Percentiles rank a stretch among this genome's conserved stretches.
These are phyloP conservation scores for Lampris megalopsis DNA, from an alignment of 2,113 vertebrate genomes.

Conservation along the genomic window DNA sequence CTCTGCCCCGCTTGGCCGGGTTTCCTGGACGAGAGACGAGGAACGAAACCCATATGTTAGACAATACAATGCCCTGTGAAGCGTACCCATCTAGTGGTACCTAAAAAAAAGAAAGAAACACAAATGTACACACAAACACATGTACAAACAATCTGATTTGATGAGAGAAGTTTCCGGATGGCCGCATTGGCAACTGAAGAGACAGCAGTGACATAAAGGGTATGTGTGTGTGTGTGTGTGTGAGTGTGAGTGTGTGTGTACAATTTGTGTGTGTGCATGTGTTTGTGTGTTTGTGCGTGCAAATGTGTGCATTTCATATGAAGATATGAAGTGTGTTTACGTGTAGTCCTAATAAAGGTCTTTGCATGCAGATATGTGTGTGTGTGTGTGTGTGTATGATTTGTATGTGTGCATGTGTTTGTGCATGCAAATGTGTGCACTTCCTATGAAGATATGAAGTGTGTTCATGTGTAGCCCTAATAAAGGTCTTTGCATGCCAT, in stretches of 20 bases:
- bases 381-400: neutral
- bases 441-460: neutral
- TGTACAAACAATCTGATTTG: constrained; percentile 48
- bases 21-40: constrained; percentile 75
- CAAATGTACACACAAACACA: constrained; percentile 6
- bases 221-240: constrained; percentile 22
- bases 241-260: constrained; percentile 5
- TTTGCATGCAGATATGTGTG: neutral
- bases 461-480: neutral
- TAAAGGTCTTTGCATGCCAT: too few relatives aligned
- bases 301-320: neutral
- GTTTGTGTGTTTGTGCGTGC: neutral
- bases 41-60: constrained; percentile 78
- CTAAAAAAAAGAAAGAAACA: constrained; percentile 41
- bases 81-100: constrained; percentile 68
- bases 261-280: neutral
- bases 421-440: neutral
- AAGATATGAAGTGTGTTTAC: neutral
- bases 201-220: constrained; percentile 57
- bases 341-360: neutral
- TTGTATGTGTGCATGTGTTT: neutral
- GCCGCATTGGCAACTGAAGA: constrained; percentile 68
- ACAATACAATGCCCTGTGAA: constrained; percentile 75
- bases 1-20: constrained; percentile 66
- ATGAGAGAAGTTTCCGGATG: constrained; percentile 69